Base-by-base conservation (phyloP, 2,888 invertebrate species). In the Agonum fuliginosum region DNA sequence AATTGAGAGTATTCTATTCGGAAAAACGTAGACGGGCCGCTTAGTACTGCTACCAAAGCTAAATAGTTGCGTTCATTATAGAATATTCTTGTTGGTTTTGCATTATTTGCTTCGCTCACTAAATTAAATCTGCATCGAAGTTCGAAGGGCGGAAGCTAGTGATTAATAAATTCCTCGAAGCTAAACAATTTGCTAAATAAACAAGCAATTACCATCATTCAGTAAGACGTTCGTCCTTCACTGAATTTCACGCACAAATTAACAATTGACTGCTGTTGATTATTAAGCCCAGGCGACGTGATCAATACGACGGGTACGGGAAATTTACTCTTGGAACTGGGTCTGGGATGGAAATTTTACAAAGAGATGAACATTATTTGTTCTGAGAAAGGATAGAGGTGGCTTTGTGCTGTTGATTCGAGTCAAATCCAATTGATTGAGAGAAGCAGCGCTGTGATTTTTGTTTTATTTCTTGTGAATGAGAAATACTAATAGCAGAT, bases 251-350 rank as follows among this genome's bases (percentile, higher is more conserved):
- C 24, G 24, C 51, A 51, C 22, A 51, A 51, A 51, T 51, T 51
- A 51, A 51, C 51, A 51, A 51, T 51, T n/a, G 51, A 51, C 51
- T 51, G 51, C 22, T 20, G 20, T 51, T 51, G 51, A 51, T 51
- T 51, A 51, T 51, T 22, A 51, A 3, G 12, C 34, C 10, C 2
- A 8, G n/a, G n/a, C 51, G 51, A 51, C 12, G 6, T 51, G 24
- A 51, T 51, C 51, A 51, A 19, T 51, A 51, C 34, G 34, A 2
- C n/a, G 34, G 1, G 1, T 2, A 4, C n/a, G 34, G 1, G 34
- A 34, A 34, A 6, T 34, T 34, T 34, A 34, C 8, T 34, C 27
- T 4, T 6, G 27, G 6, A 6, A 5, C 30, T 30, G 10, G 27
- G 27, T 4, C 6, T n/a, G n/a, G n/a, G n/a, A n/a, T n/a, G n/a